Conservation (phyloP, 2,113 vertebrate species). For the Stercorarius parasiticus region DNA sequence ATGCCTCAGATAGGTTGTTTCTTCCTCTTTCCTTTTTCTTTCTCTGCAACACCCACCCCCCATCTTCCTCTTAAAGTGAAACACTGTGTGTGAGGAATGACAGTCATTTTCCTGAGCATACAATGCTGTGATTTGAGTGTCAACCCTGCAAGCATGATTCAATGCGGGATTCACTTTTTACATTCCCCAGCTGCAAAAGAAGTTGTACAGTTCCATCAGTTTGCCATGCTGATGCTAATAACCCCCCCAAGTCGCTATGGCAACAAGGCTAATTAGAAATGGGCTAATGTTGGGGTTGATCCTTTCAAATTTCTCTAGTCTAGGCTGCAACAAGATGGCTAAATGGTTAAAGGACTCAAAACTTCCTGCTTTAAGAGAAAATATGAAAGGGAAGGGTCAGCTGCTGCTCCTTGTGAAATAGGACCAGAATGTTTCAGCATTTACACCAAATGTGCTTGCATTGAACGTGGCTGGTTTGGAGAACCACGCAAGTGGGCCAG, state of each 20-base stretch:
- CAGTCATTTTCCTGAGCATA: slow-evolving; percentile 42
- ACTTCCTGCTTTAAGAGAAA: not conserved
- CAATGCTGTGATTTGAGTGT: slow-evolving; percentile 72
- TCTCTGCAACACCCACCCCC: not conserved
- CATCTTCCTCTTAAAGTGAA: slow-evolving; percentile 33
- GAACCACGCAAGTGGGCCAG: not conserved
- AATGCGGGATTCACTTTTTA: slow-evolving; percentile 52
- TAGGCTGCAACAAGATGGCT: not conserved
- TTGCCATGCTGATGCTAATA: slow-evolving; percentile 51
- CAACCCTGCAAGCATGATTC: slow-evolving; percentile 55
- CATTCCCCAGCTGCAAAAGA: slow-evolving; percentile 67
- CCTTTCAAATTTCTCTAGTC: not conserved
- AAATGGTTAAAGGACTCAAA: not conserved
- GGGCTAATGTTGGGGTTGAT: not conserved
- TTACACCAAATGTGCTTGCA: not conserved
- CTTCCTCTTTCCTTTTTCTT: not conserved
- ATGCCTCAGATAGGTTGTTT: not conserved
- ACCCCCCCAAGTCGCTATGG: slow-evolving; percentile 43
- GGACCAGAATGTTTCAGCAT: not conserved
- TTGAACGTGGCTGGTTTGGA: not conserved
- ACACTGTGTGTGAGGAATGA: slow-evolving; percentile 35
- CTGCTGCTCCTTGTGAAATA: not conserved
- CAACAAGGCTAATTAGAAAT: slow-evolving; percentile 10
- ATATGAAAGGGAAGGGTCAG: not conserved
- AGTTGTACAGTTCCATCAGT: slow-evolving; percentile 57